Base-by-base conservation (phyloP, 2,888 invertebrate genomes). In the Heterodera filipjevi region DNA sequence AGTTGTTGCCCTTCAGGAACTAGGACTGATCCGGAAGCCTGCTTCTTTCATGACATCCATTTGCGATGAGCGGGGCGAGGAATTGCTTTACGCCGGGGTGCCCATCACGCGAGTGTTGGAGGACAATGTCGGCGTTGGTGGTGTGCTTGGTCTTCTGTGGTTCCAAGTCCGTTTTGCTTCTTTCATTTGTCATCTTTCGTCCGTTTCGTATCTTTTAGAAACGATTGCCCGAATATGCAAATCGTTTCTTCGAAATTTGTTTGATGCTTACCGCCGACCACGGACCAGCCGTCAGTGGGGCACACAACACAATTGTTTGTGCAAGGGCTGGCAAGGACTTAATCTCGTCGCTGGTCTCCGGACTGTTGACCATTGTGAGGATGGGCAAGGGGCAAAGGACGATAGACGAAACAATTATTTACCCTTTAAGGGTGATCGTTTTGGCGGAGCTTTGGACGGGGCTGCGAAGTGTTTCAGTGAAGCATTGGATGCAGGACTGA, bases 11-110 rank as follows among this genome's bases (percentile, higher is more conserved):
- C 53, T 89, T 5, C 90, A 94, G 93, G 98, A 99, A 91, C 92
- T 99, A 81, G 99, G 99, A 22, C 91, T 99, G 14, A 99, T 99
- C 89, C 93, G 99, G 59, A 99, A 99, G 90, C 99, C 99, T 66
- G 98, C 99, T 0, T 96, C 96, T 2, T 99, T 99, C 91, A 98
- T 99, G 94, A 97, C 98, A 32, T 95, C 95, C 27, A 99, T 99
- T 87, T 98, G 98, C 90, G 99, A 99, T 91, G 99, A 99, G 91
- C 92, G 99, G 83, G 99, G 99, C 16, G 96, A 97, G 89, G 98
- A 88, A 68, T 79, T 88, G 64, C 84, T 84, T 66, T 99, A 99
- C 91, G 97, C 97, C 83, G 99, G 99, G 59, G 95, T 96, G 90
- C 93, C 93, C 22, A 93, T 93, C 85, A 92, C 92, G 8, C 86